These are phyloP conservation scores for Eulemur rubriventer DNA, from an alignment of 2,797 vertebrate genomes.

Conservation along the genomic window DNA sequence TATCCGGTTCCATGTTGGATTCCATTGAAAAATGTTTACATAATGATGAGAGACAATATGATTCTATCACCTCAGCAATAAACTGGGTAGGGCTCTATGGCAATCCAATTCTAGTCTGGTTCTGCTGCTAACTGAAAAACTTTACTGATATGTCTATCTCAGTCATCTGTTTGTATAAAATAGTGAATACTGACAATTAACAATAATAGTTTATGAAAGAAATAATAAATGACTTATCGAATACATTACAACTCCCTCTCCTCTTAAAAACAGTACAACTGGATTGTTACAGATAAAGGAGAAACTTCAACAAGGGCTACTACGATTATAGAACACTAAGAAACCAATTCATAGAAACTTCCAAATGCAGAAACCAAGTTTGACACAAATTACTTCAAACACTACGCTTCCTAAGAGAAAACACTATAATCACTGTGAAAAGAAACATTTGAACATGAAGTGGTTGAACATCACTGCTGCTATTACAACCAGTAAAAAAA, in stretches of 20 bases:
- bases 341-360: constrained; percentile 53
- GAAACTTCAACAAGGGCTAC: neutral
- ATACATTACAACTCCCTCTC: neutral
- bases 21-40: neutral
- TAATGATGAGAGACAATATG: neutral
- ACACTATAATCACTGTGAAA: constrained; percentile 72
- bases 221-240: neutral
- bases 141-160: neutral
- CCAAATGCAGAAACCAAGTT: constrained; percentile 67
- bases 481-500: constrained; percentile 44
- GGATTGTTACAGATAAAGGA: neutral
- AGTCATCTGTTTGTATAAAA: neutral
- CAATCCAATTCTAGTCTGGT: neutral
- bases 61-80: neutral
- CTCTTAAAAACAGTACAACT: neutral
- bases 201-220: neutral
- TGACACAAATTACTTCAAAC: constrained; percentile 80
- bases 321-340: neutral
- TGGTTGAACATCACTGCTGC: constrained; percentile 29
- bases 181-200: neutral
- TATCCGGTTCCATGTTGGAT: neutral
- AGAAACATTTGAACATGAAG: constrained; percentile 56
- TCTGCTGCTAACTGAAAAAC: neutral
- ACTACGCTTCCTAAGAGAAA: constrained; percentile 76
- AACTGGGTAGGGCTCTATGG: neutral